phyloP scores from a whole-genome alignment of 2,888 invertebrate genomes.

The Acanthosepion lycidas region DNA sequence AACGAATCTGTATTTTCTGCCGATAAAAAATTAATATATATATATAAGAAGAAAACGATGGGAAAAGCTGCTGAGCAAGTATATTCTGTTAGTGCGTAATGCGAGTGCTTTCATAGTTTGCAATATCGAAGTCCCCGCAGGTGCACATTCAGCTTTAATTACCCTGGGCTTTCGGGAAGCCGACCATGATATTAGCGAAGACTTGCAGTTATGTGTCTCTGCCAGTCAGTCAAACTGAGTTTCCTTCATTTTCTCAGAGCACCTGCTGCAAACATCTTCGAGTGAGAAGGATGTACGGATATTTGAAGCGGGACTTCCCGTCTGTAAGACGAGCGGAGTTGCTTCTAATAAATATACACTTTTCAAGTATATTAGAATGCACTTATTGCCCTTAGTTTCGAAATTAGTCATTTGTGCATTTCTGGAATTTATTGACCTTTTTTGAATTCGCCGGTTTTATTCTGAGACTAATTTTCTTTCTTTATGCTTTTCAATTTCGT shows the following conservation, averaged over 20 bases:
- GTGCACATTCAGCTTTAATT: neutral
- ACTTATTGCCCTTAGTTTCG: no score
- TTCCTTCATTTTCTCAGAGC: neutral
- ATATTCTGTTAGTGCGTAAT: neutral
- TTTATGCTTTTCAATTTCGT: no score
- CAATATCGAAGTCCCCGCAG: neutral
- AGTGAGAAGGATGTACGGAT: neutral
- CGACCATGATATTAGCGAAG: slow-evolving; percentile 3
- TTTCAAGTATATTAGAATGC: neutral
- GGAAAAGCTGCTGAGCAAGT: neutral
- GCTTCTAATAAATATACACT: neutral
- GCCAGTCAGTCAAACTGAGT: neutral
- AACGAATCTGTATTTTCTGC: no score
- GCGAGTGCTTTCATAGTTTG: neutral
- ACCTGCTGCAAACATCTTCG: neutral
- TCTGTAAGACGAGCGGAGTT: neutral
- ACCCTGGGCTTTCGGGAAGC: neutral
- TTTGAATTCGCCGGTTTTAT: no score
- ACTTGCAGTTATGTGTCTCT: neutral
- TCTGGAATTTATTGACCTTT: no score
- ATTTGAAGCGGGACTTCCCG: neutral
- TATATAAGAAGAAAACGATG: neutral
- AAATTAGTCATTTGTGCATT: no score
- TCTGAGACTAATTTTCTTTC: no score
- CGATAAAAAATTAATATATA: neutral